Conservation (phyloP, 2,113 vertebrate species). For the Archocentrus centrarchus region DNA sequence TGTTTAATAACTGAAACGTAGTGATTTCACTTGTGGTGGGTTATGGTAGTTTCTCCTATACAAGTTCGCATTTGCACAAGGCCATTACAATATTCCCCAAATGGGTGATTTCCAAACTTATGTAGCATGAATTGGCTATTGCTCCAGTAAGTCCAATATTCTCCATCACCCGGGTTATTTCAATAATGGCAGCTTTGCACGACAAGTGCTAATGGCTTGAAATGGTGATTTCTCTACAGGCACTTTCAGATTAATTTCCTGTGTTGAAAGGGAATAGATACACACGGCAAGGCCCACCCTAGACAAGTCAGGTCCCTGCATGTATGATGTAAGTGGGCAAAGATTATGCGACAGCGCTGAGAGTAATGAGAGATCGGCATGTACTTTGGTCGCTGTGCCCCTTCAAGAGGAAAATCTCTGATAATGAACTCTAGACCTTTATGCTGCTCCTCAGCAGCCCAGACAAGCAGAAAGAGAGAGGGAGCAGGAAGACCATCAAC, state of each 20-base stretch:
- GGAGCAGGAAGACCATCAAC: neutral
- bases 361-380: conserved; percentile 42
- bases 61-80: conserved; percentile 66
- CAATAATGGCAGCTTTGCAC: conserved; percentile 51
- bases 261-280: conserved; percentile 28
- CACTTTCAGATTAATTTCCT: conserved; percentile 53
- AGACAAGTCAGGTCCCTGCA: conserved; percentile 39
- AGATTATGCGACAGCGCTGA: conserved; percentile 49
- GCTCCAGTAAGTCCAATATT: conserved; percentile 58
- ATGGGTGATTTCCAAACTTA: conserved; percentile 55
- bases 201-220: conserved; percentile 51
- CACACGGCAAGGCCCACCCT: conserved; percentile 15
- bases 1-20: conserved; percentile 49
- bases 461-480: neutral
- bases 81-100: conserved; percentile 56
- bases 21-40: conserved; percentile 53
- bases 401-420: conserved; percentile 62
- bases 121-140: conserved; percentile 51
- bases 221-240: conserved; percentile 45
- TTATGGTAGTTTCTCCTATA: conserved; percentile 55
- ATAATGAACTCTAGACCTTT: conserved; percentile 60
- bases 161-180: conserved; percentile 32
- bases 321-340: conserved; percentile 46
- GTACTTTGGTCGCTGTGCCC: conserved; percentile 22
- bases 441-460: conserved; percentile 20